A percentile compares a stretch with the other conserved stretches of the same genome.
Evolutionary conservation across 2,888 invertebrate genomes (phyloP).

Genomic region (Synanthedon andrenaeformis): DNA sequence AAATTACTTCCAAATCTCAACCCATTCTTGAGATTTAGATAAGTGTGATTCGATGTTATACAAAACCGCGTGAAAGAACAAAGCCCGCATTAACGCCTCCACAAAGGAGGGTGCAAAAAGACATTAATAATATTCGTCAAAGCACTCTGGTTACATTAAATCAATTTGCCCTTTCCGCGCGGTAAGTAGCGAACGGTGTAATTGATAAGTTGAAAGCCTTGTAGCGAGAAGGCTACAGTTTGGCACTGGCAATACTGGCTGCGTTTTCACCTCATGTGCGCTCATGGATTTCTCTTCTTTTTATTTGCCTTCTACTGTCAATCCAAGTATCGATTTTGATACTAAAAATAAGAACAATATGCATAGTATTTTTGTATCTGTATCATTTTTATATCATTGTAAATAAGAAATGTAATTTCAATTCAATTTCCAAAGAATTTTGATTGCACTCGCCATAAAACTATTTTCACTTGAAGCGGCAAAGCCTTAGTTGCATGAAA

Average conservation of each 20-base stretch:
- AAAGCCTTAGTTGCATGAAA: too few species aligned
- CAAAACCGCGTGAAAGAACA: slow-evolving; percentile 62
- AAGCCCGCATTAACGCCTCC: slow-evolving; percentile 56
- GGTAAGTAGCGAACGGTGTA: slow-evolving; percentile 71
- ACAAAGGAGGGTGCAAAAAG: slow-evolving; percentile 63
- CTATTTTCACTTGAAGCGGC: too few species aligned
- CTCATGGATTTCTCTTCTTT: slow-evolving; percentile 17
- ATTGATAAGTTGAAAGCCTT: slow-evolving; percentile 72
- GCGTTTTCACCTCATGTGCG: slow-evolving; percentile 27
- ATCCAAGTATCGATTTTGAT: too few species aligned
- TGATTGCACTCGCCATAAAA: too few species aligned
- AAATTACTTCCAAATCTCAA: slow-evolving; percentile 9
- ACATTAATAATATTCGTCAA: slow-evolving; percentile 72
- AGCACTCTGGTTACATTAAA: slow-evolving; percentile 72
- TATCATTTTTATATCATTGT: too few species aligned
- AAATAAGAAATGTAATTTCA: too few species aligned
- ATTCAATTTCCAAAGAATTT: too few species aligned
- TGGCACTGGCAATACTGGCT: slow-evolving; percentile 25
- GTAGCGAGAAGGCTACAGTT: slow-evolving; percentile 62
- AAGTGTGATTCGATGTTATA: slow-evolving; percentile 65
- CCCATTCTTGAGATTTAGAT: slow-evolving; percentile 33
- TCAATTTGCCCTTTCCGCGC: slow-evolving; percentile 71
- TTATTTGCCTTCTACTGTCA: slow-evolving; percentile 9
- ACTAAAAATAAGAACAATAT: too few species aligned
- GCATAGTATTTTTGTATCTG: too few species aligned